Conservation (phyloP, 2,113 vertebrate genomes). For the Otolemur garnettii region DNA sequence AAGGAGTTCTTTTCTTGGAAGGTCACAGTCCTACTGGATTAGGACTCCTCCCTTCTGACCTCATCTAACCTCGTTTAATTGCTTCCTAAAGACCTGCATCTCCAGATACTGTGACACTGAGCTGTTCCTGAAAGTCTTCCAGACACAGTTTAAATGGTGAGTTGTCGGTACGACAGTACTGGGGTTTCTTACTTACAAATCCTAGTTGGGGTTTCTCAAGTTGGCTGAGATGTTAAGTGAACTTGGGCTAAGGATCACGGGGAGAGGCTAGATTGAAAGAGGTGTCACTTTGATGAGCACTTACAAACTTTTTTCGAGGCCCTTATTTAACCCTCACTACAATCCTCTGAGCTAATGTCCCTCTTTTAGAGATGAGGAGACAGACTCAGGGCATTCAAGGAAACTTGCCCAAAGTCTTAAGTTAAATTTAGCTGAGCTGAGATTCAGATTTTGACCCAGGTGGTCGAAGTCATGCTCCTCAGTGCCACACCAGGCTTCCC, state of each 20-base stretch:
- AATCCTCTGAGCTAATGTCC: neutral
- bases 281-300: neutral
- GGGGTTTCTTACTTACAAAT: neutral
- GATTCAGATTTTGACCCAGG: neutral
- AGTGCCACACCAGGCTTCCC: neutral
- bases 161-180: neutral
- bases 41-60: neutral
- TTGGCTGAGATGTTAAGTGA: neutral
- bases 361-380: neutral
- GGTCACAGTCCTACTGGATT: neutral
- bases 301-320: neutral
- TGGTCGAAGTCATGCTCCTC: neutral
- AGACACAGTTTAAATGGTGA: neutral
- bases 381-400: neutral
- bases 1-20: neutral
- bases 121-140: neutral
- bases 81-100: neutral
- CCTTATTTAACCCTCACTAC: neutral
- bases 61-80: neutral
- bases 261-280: neutral
- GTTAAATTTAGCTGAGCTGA: neutral
- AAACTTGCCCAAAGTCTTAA: too few relatives aligned
- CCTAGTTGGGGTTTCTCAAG: neutral
- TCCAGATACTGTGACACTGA: neutral
- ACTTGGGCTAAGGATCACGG: neutral